Evolutionary conservation across 2,797 vertebrate species (phyloP).

Genomic region (Tinamus major): DNA sequence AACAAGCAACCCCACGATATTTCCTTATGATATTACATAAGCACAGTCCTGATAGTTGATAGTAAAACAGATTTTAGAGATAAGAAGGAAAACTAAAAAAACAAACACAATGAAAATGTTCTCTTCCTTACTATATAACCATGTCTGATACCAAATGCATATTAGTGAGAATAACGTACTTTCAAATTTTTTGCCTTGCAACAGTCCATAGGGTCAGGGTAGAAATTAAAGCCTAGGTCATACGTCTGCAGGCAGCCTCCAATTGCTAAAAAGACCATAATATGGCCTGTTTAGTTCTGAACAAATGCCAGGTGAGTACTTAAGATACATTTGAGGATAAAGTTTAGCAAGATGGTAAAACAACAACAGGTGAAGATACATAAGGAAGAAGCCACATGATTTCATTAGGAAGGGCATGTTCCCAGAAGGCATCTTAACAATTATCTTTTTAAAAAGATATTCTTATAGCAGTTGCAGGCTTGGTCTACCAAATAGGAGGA

Average conservation of each 20-base stretch:
- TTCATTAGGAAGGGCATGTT: neutral
- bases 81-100: neutral
- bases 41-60: neutral
- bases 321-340: neutral
- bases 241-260: neutral
- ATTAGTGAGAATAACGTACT: neutral
- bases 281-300: neutral
- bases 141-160: fast-evolving
- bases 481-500: neutral
- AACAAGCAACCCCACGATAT: conserved; percentile 10
- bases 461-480: neutral
- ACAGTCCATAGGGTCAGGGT: neutral
- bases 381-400: neutral
- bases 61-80: neutral
- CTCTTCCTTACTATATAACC: neutral
- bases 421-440: neutral
- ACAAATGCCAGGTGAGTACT: neutral
- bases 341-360: neutral
- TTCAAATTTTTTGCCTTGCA: neutral
- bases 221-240: neutral
- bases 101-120: neutral
- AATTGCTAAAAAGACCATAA: neutral
- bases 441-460: neutral
- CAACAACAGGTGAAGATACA: neutral
- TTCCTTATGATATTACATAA: conserved; percentile 50